Evolutionary conservation across 2,113 vertebrate genomes (phyloP).

Genomic region (Amphilophus citrinellus): DNA sequence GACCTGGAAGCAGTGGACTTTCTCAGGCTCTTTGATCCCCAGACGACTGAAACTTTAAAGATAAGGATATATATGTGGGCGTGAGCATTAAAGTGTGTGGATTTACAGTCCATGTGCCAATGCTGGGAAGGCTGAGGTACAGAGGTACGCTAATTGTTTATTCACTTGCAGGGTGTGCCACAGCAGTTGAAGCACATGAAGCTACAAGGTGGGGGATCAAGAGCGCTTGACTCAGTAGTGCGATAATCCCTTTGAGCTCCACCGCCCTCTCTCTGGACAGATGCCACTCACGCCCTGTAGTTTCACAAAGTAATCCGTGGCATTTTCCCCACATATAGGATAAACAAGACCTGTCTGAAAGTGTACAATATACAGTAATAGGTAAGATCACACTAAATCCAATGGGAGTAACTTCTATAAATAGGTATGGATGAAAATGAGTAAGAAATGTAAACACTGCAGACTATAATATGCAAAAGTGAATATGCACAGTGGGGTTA

Average conservation of each 20-base stretch:
- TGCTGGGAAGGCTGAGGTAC: neutral
- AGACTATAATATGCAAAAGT: constrained; percentile 21
- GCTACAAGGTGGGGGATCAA: constrained; percentile 47
- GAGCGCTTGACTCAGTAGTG: constrained; percentile 52
- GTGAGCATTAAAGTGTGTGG: constrained; percentile 47
- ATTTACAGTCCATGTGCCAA: constrained; percentile 36
- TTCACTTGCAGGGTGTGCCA: neutral
- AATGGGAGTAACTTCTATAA: neutral
- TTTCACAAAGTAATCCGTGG: constrained; percentile 21
- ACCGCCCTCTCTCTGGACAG: constrained; percentile 43
- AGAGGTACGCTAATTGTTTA: constrained; percentile 20
- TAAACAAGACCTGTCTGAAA: constrained; percentile 23
- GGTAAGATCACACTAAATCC: neutral
- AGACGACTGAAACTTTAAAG: constrained; percentile 59
- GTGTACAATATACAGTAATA: neutral
- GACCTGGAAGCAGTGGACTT: constrained; percentile 30
- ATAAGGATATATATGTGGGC: constrained; percentile 44
- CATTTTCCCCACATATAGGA: constrained; percentile 53
- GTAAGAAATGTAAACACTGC: neutral
- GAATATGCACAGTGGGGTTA: neutral
- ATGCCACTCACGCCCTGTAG: constrained; percentile 48
- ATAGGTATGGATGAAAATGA: constrained; percentile 12
- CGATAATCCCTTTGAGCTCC: constrained; percentile 55
- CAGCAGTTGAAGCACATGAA: neutral
- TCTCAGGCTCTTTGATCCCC: constrained; percentile 63